phyloP scores from a whole-genome alignment of 2,113 vertebrate species.

The Embiotoca jacksoni region DNA sequence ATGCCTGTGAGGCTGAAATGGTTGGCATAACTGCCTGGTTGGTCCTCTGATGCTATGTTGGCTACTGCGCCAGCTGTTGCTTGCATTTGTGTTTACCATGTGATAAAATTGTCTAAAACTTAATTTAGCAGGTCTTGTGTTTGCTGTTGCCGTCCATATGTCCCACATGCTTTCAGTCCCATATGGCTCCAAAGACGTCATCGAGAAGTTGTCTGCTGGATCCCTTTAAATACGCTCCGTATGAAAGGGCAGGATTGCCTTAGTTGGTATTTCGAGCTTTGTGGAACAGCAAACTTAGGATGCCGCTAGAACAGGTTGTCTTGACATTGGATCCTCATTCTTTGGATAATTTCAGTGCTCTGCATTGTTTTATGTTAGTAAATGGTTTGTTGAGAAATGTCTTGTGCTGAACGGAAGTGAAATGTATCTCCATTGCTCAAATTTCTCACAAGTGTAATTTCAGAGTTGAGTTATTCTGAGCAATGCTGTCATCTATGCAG shows the following conservation, averaged over 20 bases:
- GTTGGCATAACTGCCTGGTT: constrained; percentile 52
- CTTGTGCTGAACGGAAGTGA: constrained; percentile 20
- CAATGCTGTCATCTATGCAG: background rate
- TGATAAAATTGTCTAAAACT: constrained; percentile 48
- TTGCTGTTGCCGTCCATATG: constrained; percentile 44
- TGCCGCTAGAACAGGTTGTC: constrained; percentile 1
- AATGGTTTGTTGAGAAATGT: constrained; percentile 9
- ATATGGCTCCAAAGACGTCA: constrained; percentile 40
- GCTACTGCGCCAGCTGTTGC: constrained; percentile 51
- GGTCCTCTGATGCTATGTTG: constrained; percentile 44
- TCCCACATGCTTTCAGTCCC: constrained; percentile 8
- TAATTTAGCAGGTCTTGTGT: constrained; percentile 53
- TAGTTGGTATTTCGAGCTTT: constrained; percentile 8
- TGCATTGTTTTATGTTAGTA: constrained; percentile 26
- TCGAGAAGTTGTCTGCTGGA: background rate
- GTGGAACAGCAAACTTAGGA: constrained; percentile 3
- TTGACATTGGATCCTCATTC: background rate
- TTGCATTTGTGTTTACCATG: constrained; percentile 51
- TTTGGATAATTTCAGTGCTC: constrained; percentile 6
- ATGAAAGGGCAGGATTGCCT: constrained; percentile 10
- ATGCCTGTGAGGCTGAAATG: constrained; percentile 42
- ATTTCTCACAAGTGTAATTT: constrained; percentile 12
- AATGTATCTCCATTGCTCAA: constrained; percentile 1
- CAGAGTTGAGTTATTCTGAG: constrained; percentile 25
- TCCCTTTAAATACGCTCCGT: constrained; percentile 13